phyloP scores from a whole-genome alignment of 2,888 invertebrate genomes.

The Drosophila basisetae region DNA sequence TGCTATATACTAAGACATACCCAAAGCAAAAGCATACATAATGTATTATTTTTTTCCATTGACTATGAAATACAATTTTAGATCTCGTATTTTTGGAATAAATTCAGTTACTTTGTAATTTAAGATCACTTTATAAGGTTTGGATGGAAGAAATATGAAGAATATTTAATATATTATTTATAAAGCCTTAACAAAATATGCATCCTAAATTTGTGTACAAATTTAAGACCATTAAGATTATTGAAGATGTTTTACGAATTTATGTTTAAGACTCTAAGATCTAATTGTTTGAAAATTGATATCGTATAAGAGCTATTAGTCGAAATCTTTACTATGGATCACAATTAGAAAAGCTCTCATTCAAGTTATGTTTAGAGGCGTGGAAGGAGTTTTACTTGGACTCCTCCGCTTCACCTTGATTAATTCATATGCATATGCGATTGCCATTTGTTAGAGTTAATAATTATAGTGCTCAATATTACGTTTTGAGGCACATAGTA shows the following conservation, averaged over 20 bases:
- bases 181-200: not conserved
- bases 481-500: conserved; percentile 5
- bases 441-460: conserved; percentile 48
- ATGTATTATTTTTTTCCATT: not conserved
- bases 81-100: not conserved
- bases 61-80: not conserved
- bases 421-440: conserved; percentile 49
- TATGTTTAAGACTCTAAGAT: not conserved
- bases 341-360: conserved; percentile 5
- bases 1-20: not conserved
- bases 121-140: not conserved
- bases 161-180: not conserved
- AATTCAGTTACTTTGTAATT: not conserved
- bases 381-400: conserved; percentile 11
- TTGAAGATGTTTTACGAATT: not conserved
- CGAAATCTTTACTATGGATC: not conserved
- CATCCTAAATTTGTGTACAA: not conserved
- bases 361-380: conserved; percentile 4
- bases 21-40: not conserved
- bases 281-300: not conserved
- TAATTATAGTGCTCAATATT: conserved; percentile 23
- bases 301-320: not conserved
- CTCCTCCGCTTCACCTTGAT: conserved; percentile 35
- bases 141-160: not conserved
- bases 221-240: not conserved